phyloP scores from a whole-genome alignment of 1,140 invertebrate species.

The Rhopalosiphum maidis region DNA sequence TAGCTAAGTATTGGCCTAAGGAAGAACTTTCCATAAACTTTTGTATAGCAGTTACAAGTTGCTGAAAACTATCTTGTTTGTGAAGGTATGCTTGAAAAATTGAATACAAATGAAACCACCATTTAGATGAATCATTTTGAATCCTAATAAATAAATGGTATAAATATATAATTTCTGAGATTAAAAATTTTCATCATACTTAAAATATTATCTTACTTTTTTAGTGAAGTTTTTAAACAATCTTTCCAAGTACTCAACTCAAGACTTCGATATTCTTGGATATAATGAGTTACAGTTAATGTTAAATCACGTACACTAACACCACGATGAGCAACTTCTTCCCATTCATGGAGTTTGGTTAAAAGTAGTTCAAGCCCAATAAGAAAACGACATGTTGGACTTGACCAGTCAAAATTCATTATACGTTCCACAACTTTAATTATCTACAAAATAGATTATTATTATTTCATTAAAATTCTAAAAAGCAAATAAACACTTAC shows the following conservation, averaged over 20 bases:
- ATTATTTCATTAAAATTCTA: slow-evolving; percentile 46
- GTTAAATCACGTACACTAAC: slow-evolving; percentile 81
- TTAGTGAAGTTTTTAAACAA: slow-evolving; percentile 65
- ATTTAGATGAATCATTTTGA: slow-evolving; percentile 73
- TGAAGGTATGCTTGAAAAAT: slow-evolving; percentile 67
- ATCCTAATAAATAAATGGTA: slow-evolving; percentile 65
- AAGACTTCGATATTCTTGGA: slow-evolving; percentile 89
- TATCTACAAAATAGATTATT: slow-evolving; percentile 65
- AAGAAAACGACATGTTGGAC: slow-evolving; percentile 85
- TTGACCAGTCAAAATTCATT: slow-evolving; percentile 77
- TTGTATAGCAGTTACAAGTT: slow-evolving; percentile 70
- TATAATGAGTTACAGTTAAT: slow-evolving; percentile 75
- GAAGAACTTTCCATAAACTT: slow-evolving; percentile 85
- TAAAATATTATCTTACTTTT: slow-evolving; percentile 62
- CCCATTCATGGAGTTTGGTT: slow-evolving; percentile 87
- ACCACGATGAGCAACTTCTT: slow-evolving; percentile 84
- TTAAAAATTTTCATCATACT: background rate
- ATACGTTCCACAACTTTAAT: slow-evolving; percentile 77
- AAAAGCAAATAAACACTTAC: slow-evolving; percentile 65
- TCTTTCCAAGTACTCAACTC: slow-evolving; percentile 89
- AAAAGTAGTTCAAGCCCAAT: slow-evolving; percentile 89
- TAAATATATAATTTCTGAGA: background rate
- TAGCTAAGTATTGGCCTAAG: slow-evolving; percentile 81
- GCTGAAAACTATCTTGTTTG: slow-evolving; percentile 57
- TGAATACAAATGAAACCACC: slow-evolving; percentile 90